phyloP scores from a whole-genome alignment of 2,113 vertebrate genomes.

The Tichodroma muraria region DNA sequence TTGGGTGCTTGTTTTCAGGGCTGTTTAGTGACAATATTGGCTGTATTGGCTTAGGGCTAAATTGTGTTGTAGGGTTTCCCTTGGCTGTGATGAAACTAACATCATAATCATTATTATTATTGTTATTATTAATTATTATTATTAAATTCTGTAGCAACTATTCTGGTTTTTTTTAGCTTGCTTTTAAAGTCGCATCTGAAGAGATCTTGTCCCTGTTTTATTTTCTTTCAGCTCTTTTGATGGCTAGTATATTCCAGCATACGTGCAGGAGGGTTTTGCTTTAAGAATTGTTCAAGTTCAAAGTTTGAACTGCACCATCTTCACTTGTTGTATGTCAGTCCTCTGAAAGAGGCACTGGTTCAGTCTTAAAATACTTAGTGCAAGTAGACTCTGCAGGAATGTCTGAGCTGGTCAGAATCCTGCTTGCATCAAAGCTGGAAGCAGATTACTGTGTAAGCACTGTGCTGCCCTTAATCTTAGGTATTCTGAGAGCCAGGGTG shows the following conservation, averaged over 20 bases:
- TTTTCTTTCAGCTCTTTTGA: background rate
- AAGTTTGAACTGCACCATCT: background rate
- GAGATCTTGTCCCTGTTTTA: accelerated
- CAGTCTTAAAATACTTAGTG: background rate
- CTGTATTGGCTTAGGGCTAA: background rate
- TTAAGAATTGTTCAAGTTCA: background rate
- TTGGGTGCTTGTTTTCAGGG: background rate
- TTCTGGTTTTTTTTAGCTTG: background rate
- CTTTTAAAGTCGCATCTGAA: background rate
- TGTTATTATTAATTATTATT: background rate
- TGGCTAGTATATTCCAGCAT: accelerated
- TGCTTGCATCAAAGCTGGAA: background rate
- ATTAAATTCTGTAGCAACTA: background rate
- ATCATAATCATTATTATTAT: accelerated
- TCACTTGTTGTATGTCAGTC: background rate
- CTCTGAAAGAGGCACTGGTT: background rate
- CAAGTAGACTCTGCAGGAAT: background rate
- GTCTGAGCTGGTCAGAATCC: background rate
- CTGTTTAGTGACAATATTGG: background rate
- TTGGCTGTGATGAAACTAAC: background rate
- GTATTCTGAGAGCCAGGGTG: background rate
- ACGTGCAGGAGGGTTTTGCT: background rate
- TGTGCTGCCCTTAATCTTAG: background rate
- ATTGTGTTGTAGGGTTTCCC: background rate
- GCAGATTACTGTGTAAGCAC: background rate